Evolutionary conservation across 2,888 invertebrate species (phyloP).

Genomic region (Digitonthophagus gazella): DNA sequence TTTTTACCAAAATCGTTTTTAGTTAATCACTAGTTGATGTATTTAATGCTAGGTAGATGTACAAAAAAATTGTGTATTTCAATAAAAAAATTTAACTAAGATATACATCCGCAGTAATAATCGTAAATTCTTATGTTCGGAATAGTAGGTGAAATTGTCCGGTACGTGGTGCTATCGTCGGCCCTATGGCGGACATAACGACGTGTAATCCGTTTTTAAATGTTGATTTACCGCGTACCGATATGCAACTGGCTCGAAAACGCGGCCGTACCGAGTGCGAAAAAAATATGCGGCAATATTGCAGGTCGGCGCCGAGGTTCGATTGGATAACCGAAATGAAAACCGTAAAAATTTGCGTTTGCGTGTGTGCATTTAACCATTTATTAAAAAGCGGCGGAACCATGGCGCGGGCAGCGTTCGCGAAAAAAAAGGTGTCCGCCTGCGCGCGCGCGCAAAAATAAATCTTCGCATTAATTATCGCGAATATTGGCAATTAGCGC

Average conservation of each 20-base stretch:
- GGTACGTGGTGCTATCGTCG: neutral
- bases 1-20: no score
- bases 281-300: conserved; percentile 2
- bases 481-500: conserved; percentile 26
- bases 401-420: neutral
- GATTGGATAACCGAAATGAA: conserved; percentile 13
- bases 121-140: conserved; percentile 7
- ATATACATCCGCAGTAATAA: neutral
- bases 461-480: conserved; percentile 28
- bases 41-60: no score
- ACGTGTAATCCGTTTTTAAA: conserved; percentile 14
- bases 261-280: neutral
- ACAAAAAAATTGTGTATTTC: neutral
- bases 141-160: neutral
- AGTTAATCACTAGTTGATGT: no score
- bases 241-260: conserved; percentile 6
- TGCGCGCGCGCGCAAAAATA: conserved; percentile 17
- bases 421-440: conserved; percentile 1
- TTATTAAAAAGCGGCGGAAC: conserved; percentile 8
- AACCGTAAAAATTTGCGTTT: conserved; percentile 12
- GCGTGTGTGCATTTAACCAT: conserved; percentile 12
- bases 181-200: conserved; percentile 4
- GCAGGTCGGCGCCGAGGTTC: neutral
- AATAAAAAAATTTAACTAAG: neutral
- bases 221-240: conserved; percentile 7